Conservation (phyloP, 2,888 invertebrate genomes). For the Yponomeuta cagnagella region DNA sequence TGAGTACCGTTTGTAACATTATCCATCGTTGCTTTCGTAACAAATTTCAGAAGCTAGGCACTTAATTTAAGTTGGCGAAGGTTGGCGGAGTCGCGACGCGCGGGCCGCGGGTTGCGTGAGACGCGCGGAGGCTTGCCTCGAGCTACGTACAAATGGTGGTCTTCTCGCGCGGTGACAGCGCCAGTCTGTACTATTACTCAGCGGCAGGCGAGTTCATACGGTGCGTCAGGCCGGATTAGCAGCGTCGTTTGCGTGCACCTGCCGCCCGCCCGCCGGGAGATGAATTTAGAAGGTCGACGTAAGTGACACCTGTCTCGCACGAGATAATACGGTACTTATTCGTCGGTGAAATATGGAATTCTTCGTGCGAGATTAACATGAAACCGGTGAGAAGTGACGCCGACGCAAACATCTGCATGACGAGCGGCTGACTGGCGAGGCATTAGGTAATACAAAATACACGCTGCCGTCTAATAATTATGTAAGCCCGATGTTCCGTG, state of each 20-base stretch:
- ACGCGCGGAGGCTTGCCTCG: not conserved
- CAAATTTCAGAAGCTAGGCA: not conserved
- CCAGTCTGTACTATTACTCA: conserved; percentile 37
- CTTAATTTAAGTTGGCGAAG: not conserved
- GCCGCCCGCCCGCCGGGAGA: conserved; percentile 43
- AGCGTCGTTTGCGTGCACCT: conserved; percentile 57
- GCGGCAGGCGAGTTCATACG: conserved; percentile 31
- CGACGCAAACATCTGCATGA: conserved; percentile 29
- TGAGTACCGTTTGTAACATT: conserved; percentile 36
- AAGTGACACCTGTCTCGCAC: conserved; percentile 67
- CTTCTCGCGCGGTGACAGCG: conserved; percentile 34
- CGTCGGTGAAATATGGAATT: conserved; percentile 66
- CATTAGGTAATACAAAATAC: not conserved
- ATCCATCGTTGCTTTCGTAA: conserved; percentile 31
- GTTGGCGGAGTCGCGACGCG: not conserved
- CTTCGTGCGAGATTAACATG: conserved; percentile 35
- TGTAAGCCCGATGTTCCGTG: not conserved
- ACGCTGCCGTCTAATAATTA: not conserved
- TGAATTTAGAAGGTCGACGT: conserved; percentile 60
- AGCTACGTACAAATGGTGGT: conserved; percentile 21
- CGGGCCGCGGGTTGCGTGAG: not conserved
- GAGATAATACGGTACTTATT: conserved; percentile 66
- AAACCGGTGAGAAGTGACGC: conserved; percentile 23
- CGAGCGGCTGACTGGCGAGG: conserved; percentile 16
- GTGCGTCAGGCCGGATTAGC: conserved; percentile 54